These are phyloP conservation scores for Phocides pigmalion DNA, from an alignment of 1,140 invertebrate species.

Conservation along the genomic window DNA sequence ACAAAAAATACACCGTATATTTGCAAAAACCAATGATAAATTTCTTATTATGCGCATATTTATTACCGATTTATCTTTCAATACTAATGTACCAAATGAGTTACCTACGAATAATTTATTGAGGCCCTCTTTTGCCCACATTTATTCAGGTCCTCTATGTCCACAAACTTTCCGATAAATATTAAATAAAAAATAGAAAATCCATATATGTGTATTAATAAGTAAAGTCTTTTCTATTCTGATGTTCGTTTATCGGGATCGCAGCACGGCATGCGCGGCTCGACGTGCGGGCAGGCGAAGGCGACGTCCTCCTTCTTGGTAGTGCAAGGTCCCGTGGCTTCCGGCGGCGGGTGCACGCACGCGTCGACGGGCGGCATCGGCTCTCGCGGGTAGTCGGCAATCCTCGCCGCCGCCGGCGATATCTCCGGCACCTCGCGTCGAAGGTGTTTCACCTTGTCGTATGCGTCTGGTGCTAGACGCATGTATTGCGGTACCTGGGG, in stretches of 20 bases:
- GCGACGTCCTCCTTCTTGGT: constrained; percentile 64
- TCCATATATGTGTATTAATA: too few relatives aligned
- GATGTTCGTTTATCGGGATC: constrained; percentile 44
- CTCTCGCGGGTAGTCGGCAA: constrained; percentile 46
- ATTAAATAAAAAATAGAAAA: too few relatives aligned
- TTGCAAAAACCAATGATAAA: too few relatives aligned
- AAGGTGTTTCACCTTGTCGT: constrained; percentile 59
- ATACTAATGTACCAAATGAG: too few relatives aligned
- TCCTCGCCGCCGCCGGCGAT: constrained; percentile 60
- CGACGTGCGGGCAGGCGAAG: constrained; percentile 64
- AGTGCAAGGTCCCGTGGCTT: constrained; percentile 47
- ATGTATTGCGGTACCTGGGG: constrained; percentile 66
- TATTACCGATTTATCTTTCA: too few relatives aligned
- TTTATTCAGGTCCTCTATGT: too few relatives aligned
- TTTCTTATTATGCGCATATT: too few relatives aligned
- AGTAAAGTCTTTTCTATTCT: too few relatives aligned
- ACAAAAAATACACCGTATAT: too few relatives aligned
- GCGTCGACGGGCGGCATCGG: constrained; percentile 40
- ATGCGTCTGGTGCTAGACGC: constrained; percentile 60
- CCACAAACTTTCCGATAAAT: too few relatives aligned
- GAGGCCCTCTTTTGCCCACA: too few relatives aligned
- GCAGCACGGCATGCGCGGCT: constrained; percentile 57
- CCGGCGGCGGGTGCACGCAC: constrained; percentile 49
- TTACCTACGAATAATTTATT: too few relatives aligned
- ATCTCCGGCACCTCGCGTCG: constrained; percentile 63